These are phyloP conservation scores for Dromas ardeola DNA, from an alignment of 2,113 vertebrate genomes.

Conservation along the genomic window DNA sequence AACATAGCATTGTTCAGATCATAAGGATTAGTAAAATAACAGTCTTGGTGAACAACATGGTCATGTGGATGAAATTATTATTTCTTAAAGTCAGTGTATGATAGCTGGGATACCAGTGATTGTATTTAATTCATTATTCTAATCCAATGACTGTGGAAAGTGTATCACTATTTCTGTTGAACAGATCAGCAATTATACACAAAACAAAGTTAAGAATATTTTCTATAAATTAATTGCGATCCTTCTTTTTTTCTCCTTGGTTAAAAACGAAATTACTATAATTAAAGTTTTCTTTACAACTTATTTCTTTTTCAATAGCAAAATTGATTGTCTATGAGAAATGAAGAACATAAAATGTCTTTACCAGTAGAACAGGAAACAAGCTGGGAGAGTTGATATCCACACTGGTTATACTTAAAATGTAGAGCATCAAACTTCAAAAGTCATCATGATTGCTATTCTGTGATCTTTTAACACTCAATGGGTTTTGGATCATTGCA, in stretches of 20 bases:
- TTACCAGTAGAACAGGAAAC: not conserved
- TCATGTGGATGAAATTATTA: slow-evolving; percentile 39
- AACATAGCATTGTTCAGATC: slow-evolving; percentile 55
- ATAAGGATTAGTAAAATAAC: slow-evolving; percentile 68
- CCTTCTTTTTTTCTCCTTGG: not conserved
- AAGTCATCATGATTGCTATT: not conserved
- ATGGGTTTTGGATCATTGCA: not conserved
- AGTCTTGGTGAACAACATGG: slow-evolving; percentile 34
- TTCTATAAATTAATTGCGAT: not conserved
- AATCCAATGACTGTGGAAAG: not conserved
- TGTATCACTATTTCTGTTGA: slow-evolving; percentile 24
- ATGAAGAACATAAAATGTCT: not conserved
- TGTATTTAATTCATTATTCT: not conserved
- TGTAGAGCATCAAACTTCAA: not conserved
- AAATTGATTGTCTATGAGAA: not conserved
- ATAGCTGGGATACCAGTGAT: not conserved
- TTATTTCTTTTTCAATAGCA: not conserved
- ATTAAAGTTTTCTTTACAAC: not conserved
- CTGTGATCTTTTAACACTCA: not conserved
- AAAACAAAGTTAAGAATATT: slow-evolving; percentile 24
- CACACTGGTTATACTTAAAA: not conserved
- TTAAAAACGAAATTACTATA: slow-evolving; percentile 26
- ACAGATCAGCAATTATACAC: not conserved
- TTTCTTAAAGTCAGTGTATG: slow-evolving; percentile 18
- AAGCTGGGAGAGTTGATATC: not conserved